Conservation (phyloP, 2,888 invertebrate genomes). For the Prosopocoilus inquinatus region DNA sequence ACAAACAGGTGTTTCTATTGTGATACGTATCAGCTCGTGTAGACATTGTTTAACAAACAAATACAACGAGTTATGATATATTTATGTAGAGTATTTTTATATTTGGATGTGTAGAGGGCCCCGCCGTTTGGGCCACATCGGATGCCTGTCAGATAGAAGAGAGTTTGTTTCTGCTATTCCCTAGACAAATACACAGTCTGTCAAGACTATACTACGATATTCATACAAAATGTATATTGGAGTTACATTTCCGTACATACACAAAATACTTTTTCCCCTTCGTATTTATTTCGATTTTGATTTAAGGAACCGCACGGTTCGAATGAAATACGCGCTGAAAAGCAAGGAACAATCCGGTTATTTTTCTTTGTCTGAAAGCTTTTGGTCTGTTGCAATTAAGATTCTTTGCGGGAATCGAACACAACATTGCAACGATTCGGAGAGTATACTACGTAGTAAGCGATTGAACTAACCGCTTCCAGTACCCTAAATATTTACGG, state of each 20-base stretch:
- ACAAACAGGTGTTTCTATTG: constrained; percentile 11
- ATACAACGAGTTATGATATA: constrained; percentile 33
- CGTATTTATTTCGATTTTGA: too few relatives aligned
- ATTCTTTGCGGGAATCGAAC: too few relatives aligned
- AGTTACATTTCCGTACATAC: constrained; percentile 18
- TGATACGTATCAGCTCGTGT: constrained; percentile 10
- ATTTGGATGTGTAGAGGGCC: constrained; percentile 31
- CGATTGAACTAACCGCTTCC: too few relatives aligned
- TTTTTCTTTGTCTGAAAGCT: too few relatives aligned
- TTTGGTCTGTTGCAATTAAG: too few relatives aligned
- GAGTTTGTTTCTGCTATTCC: constrained; percentile 42
- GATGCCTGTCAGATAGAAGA: constrained; percentile 32
- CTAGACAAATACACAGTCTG: constrained; percentile 43
- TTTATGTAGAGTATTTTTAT: constrained; percentile 33
- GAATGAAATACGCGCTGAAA: too few relatives aligned
- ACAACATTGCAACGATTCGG: too few relatives aligned
- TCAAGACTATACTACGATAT: constrained; percentile 39
- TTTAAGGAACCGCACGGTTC: too few relatives aligned
- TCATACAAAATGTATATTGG: constrained; percentile 25
- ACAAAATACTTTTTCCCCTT: neutral
- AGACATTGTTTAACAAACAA: constrained; percentile 35
- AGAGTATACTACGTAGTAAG: too few relatives aligned
- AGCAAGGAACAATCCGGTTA: too few relatives aligned
- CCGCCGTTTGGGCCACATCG: constrained; percentile 33
- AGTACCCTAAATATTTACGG: too few relatives aligned